Evolutionary conservation across 2,888 invertebrate species (phyloP).

Genomic region (Yponomeuta plumbellus): DNA sequence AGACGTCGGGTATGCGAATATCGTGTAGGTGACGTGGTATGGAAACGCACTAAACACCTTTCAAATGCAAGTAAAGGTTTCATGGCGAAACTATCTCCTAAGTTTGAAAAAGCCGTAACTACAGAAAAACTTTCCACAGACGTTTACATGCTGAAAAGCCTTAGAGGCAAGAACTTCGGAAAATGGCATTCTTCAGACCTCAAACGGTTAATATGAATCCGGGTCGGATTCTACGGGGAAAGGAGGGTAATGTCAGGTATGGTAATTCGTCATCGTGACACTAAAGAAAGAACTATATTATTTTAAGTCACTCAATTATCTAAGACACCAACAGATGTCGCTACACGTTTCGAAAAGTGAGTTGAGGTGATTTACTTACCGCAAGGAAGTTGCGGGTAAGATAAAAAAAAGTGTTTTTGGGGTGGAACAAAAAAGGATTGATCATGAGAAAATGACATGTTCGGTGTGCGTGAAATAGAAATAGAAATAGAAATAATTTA

Average conservation of each 20-base stretch:
- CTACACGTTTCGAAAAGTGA: too few relatives aligned
- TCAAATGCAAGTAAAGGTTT: slow-evolving; percentile 21
- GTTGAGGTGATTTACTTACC: too few relatives aligned
- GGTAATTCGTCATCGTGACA: too few relatives aligned
- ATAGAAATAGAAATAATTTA: too few relatives aligned
- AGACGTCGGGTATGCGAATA: slow-evolving; percentile 1
- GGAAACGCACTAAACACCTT: slow-evolving; percentile 23
- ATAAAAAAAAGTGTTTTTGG: too few relatives aligned
- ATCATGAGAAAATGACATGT: too few relatives aligned
- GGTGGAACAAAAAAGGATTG: too few relatives aligned
- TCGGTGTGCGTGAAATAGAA: too few relatives aligned
- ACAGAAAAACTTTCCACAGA: slow-evolving; percentile 15
- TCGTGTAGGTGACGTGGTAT: slow-evolving; percentile 15
- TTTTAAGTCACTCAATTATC: too few relatives aligned
- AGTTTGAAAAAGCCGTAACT: slow-evolving; percentile 13
- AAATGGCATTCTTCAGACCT: slow-evolving; percentile 5
- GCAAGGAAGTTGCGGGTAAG: too few relatives aligned
- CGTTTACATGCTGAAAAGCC: neutral
- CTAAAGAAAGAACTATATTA: too few relatives aligned
- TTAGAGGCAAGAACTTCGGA: slow-evolving; percentile 1
- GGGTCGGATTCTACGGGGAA: slow-evolving; percentile 4
- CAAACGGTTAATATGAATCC: slow-evolving; percentile 5
- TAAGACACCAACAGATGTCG: too few relatives aligned
- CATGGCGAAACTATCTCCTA: slow-evolving; percentile 21
- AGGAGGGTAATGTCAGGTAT: neutral